phyloP scores from a whole-genome alignment of 2,797 vertebrate genomes.

The Diglossa cyanea region DNA sequence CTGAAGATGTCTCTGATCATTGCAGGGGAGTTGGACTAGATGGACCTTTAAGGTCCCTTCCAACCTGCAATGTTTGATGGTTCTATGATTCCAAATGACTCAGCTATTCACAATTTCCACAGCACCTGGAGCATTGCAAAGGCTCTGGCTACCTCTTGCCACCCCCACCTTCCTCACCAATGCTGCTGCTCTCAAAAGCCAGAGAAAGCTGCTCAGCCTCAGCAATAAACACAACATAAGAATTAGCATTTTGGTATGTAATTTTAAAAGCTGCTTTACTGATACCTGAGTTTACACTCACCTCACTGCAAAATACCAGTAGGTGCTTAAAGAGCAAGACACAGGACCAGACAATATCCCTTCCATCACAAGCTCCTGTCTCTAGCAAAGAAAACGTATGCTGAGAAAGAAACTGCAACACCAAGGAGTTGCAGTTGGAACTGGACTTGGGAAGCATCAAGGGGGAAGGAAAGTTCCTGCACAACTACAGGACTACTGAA shows the following conservation, averaged over 20 bases:
- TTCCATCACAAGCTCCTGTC: neutral
- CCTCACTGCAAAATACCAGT: neutral
- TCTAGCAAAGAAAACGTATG: neutral
- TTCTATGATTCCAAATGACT: neutral
- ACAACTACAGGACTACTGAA: neutral
- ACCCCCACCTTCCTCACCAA: neutral
- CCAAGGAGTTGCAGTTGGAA: neutral
- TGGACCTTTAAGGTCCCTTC: neutral
- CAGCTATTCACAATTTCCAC: neutral
- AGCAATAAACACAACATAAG: neutral
- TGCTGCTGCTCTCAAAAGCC: neutral
- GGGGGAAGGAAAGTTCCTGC: neutral
- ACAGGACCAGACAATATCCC: neutral
- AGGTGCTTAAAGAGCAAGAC: neutral
- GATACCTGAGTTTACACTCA: neutral
- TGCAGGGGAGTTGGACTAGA: neutral
- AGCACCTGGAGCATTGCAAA: neutral
- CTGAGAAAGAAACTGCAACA: neutral
- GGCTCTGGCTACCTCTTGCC: neutral
- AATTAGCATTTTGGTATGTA: neutral
- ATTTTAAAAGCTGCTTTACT: neutral
- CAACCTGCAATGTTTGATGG: neutral
- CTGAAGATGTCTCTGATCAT: neutral
- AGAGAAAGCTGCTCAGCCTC: neutral
- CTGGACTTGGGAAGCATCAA: neutral